A percentile compares a stretch with the other conserved stretches of the same genome.
Conservation (phyloP, 2,113 vertebrate genomes). For the Kryptolebias marmoratus region DNA sequence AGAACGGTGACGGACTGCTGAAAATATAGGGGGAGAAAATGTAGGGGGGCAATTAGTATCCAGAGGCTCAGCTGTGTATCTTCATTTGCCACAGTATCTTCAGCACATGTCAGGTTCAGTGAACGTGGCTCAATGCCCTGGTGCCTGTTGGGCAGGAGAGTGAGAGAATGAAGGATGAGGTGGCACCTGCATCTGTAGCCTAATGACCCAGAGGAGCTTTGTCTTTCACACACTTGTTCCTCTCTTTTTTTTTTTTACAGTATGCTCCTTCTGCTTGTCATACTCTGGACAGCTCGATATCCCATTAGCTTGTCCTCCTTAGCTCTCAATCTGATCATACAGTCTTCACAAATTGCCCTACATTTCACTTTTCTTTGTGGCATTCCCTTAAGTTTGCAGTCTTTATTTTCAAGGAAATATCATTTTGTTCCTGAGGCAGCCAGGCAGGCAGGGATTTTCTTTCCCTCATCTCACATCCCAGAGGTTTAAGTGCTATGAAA, state of each 20-base stretch:
- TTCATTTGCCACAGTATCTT: constrained; percentile 73
- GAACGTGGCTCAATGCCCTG: constrained; percentile 60
- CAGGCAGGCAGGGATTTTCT: constrained; percentile 41
- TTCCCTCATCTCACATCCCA: constrained; percentile 50
- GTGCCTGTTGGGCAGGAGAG: constrained; percentile 52
- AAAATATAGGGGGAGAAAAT: constrained; percentile 52
- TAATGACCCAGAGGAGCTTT: constrained; percentile 70
- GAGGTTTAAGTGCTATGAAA: constrained; percentile 54
- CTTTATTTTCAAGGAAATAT: constrained; percentile 42
- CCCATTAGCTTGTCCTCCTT: constrained; percentile 40
- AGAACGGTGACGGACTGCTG: constrained; percentile 53
- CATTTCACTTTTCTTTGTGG: constrained; percentile 25
- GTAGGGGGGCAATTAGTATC: constrained; percentile 66
- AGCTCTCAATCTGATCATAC: constrained; percentile 17
- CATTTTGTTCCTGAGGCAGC: constrained; percentile 48
- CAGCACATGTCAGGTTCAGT: constrained; percentile 68
- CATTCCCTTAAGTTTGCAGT: constrained; percentile 45
- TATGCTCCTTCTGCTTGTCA: constrained; percentile 30
- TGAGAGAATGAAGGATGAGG: constrained; percentile 67
- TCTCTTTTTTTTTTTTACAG: constrained; percentile 7
- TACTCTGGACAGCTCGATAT: constrained; percentile 21
- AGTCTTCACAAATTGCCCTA: constrained; percentile 22
- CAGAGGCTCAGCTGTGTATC: constrained; percentile 64
- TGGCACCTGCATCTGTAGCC: constrained; percentile 64
- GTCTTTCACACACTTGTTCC: constrained; percentile 14